Percentiles rank a stretch among this genome's conserved stretches.
Conservation (phyloP, 2,888 invertebrate species). For the Chymomyza caudatula region DNA sequence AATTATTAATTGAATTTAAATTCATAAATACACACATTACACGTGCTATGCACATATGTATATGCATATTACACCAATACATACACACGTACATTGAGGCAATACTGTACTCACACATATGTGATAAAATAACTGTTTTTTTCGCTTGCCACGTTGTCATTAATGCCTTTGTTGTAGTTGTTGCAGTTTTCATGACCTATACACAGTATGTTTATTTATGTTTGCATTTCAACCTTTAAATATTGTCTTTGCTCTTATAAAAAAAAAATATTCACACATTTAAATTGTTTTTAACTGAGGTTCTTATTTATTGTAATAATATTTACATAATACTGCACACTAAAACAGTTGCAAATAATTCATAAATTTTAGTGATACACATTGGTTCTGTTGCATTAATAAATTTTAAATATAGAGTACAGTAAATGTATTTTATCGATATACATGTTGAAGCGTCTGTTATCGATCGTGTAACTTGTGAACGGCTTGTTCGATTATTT, state of each 20-base stretch:
- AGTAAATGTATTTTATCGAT: too few relatives aligned
- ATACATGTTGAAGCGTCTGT: too few relatives aligned
- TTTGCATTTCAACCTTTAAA: not conserved
- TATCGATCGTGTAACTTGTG: too few relatives aligned
- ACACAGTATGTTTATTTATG: not conserved
- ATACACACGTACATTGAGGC: not conserved
- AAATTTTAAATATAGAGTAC: too few relatives aligned
- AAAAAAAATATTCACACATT: not conserved
- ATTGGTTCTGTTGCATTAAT: not conserved
- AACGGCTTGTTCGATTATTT: too few relatives aligned
- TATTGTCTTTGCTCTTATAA: not conserved
- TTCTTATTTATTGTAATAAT: not conserved
- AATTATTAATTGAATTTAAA: conserved; percentile 74
- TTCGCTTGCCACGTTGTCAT: not conserved
- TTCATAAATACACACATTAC: conserved; percentile 47
- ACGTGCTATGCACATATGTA: not conserved
- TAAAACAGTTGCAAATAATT: not conserved
- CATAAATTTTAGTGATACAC: not conserved
- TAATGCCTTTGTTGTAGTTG: not conserved
- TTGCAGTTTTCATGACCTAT: not conserved
- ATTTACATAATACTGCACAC: not conserved
- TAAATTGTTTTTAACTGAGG: not conserved
- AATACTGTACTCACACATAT: not conserved
- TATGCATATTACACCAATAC: not conserved
- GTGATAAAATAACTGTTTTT: not conserved